Evolutionary conservation across 2,113 vertebrate genomes (phyloP).

Genomic region (Pelmatolapia mariae): DNA sequence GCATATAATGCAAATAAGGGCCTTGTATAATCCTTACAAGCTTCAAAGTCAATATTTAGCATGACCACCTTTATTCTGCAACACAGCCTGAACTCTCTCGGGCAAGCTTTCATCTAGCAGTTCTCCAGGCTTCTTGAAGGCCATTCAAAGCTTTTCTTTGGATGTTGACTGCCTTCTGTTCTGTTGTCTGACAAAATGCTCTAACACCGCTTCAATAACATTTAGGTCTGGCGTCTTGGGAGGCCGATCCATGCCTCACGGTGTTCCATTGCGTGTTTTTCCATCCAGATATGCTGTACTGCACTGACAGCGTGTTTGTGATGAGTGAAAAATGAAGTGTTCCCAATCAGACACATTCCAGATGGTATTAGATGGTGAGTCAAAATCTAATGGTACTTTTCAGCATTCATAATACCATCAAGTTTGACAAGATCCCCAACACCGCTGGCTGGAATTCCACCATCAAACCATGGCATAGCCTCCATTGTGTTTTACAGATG

Average conservation of each 20-base stretch:
- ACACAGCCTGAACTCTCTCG: neutral
- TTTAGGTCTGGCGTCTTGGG: neutral
- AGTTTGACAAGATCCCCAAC: neutral
- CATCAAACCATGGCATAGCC: neutral
- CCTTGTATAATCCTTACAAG: neutral
- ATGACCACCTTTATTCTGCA: neutral
- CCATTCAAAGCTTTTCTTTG: neutral
- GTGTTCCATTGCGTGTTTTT: too few species aligned
- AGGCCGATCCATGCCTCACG: too few species aligned
- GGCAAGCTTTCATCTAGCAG: neutral
- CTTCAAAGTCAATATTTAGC: neutral
- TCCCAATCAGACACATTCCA: too few species aligned
- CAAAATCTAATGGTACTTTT: neutral
- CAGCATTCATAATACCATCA: accelerated
- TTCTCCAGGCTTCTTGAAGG: neutral
- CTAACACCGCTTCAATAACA: neutral
- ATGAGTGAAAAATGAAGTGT: too few species aligned
- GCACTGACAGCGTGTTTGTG: too few species aligned
- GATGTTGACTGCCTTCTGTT: neutral
- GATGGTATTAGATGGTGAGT: neutral
- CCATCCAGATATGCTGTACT: too few species aligned
- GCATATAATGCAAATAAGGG: neutral
- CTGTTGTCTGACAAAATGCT: neutral
- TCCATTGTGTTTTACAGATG: neutral
- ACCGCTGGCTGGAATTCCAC: neutral